Evolutionary conservation across 35 echinoderm and acorn worm genomes (phyloP), one percentile per base, ranked within the genome.

Genomic region (Apostichopus californicus): DNA sequence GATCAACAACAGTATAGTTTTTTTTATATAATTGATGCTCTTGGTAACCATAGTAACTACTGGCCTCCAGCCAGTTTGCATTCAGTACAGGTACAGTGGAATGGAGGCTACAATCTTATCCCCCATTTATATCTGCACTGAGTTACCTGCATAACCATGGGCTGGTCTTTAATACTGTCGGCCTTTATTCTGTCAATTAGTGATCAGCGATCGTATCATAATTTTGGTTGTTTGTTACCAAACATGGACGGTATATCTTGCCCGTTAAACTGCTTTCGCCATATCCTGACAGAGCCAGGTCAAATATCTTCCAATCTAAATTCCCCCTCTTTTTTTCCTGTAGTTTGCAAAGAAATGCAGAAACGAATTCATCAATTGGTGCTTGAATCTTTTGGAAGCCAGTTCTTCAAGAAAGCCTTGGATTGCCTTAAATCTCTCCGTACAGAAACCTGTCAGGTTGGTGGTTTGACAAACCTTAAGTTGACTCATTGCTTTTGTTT

Each of bases 361-460:
- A 90, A 87, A 8, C 72, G 93, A 54, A 93, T 97, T 71, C 70
- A 84, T 6, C 90, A 94, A 53, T 68, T 97, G 77, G 90, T 94
- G 4, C 26, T 86, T 53, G 91, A 93, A 73, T 97, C 93, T 5
- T 94, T 97, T 91, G 93, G 95, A 53, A 73, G 72, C 17, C 90
- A 92, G 25, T 94, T 97, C 73, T 97, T 92, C 85, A 92, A 77
- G 60, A 97, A 97, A 82, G 93, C 95, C 59, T 55, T 97, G 77
- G 95, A 97, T 13, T 97, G 95, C 84, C 95, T 97, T 65, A 89
- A 92, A 57, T 91, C 92, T 21, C 77, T 92, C 11, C 92, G 95
- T 57, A 66, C 79, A 91, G 93, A 90, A 91, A 77, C 93, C n/a
- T 78, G 92, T 11, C 59, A 97, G 93, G 95, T 97, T 92, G 24